These are phyloP conservation scores for Trachymyrmex septentrionalis DNA, from an alignment of 1,140 invertebrate species.

Conservation along the genomic window DNA sequence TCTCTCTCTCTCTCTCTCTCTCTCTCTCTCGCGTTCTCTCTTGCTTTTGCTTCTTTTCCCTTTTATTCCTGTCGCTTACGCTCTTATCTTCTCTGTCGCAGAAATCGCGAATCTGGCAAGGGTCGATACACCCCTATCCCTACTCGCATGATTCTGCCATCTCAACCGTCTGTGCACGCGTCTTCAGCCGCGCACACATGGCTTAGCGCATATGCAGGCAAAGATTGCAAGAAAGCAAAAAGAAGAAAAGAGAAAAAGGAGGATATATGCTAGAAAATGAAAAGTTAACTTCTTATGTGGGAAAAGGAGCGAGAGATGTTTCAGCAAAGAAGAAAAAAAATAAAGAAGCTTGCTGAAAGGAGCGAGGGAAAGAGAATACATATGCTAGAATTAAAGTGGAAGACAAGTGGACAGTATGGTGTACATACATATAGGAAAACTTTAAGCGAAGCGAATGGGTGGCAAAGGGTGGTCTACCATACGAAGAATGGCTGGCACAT, in stretches of 20 bases:
- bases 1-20: slow-evolving; percentile 12
- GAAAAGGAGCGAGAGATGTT: slow-evolving; percentile 11
- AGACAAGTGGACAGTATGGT: slow-evolving; percentile 30
- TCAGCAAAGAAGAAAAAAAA: slow-evolving; percentile 42
- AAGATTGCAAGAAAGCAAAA: slow-evolving; percentile 29
- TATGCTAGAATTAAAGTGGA: background rate
- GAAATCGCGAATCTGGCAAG: slow-evolving; percentile 80
- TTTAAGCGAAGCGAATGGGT: slow-evolving; percentile 38
- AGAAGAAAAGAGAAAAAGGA: background rate
- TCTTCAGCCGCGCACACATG: slow-evolving; percentile 31
- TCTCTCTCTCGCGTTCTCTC: slow-evolving; percentile 13
- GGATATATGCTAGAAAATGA: too few species aligned
- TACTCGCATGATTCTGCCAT: slow-evolving; percentile 35
- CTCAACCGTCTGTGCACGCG: slow-evolving; percentile 45
- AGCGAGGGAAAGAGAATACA: background rate
- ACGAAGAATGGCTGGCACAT: slow-evolving; percentile 18
- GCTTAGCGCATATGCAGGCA: slow-evolving; percentile 50
- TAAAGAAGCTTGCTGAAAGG: slow-evolving; percentile 20
- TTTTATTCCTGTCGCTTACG: background rate
- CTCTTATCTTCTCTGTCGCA: slow-evolving; percentile 34
- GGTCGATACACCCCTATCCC: slow-evolving; percentile 82
- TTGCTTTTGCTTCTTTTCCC: background rate
- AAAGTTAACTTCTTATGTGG: background rate
- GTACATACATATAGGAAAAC: slow-evolving; percentile 39
- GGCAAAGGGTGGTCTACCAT: slow-evolving; percentile 29